phyloP scores from a whole-genome alignment of 2,113 vertebrate species.

The Aix galericulata region DNA sequence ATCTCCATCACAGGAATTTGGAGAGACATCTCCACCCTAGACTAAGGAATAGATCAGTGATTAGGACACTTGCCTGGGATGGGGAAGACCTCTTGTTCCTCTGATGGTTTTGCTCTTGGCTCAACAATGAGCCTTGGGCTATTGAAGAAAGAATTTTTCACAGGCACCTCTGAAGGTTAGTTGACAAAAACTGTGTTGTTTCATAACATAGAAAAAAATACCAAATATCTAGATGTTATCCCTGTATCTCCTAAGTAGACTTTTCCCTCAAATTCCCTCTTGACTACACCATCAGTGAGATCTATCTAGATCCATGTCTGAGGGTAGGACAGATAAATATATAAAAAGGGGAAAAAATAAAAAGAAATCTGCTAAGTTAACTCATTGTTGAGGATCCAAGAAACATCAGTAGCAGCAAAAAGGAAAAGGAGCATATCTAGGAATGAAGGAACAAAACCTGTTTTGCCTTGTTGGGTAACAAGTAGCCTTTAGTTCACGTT shows the following conservation, averaged over 20 bases:
- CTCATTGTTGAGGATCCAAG: neutral
- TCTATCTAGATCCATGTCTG: neutral
- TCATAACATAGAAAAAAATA: neutral
- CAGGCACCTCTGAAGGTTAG: neutral
- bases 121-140: neutral
- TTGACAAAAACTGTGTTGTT: neutral
- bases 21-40: neutral
- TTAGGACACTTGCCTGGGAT: slow-evolving; percentile 28
- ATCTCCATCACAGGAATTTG: slow-evolving; percentile 10
- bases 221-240: neutral
- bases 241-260: neutral
- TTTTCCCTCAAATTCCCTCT: neutral
- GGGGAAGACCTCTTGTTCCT: slow-evolving; percentile 40
- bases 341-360: neutral
- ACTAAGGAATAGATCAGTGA: slow-evolving; percentile 26
- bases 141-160: neutral
- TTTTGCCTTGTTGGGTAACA: neutral
- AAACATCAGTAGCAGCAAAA: neutral
- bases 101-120: neutral
- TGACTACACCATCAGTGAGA: neutral
- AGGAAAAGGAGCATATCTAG: neutral
- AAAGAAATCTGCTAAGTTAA: neutral
- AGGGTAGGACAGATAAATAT: neutral
- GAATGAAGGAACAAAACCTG: neutral
- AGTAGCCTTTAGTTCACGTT: neutral